phyloP scores from a whole-genome alignment of 1,140 invertebrate genomes.

The Gonioctena quinquepunctata region DNA sequence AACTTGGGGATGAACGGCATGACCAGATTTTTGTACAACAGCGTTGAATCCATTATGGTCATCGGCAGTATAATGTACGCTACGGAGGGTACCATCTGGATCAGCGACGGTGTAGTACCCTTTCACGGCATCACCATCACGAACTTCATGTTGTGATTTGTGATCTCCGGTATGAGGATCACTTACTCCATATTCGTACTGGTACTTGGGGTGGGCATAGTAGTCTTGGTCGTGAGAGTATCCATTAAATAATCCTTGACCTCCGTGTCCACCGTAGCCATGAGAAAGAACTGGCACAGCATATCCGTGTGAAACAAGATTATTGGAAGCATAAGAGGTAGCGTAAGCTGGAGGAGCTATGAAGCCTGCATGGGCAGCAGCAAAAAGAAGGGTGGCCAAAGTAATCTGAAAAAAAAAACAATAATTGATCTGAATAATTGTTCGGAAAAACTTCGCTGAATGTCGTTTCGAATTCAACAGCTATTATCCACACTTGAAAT shows the following conservation, averaged over 20 bases:
- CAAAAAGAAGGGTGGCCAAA: background rate
- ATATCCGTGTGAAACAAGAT: slow-evolving; percentile 23
- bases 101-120: slow-evolving; percentile 67
- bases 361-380: background rate
- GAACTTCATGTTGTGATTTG: slow-evolving; percentile 62
- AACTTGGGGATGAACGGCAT: background rate
- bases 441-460: too few relatives aligned
- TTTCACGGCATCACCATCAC: slow-evolving; percentile 65
- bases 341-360: background rate
- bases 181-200: slow-evolving; percentile 60
- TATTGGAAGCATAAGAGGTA: background rate
- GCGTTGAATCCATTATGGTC: slow-evolving; percentile 36
- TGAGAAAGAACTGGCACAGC: slow-evolving; percentile 24
- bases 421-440: too few relatives aligned
- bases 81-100: slow-evolving; percentile 65
- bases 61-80: slow-evolving; percentile 68
- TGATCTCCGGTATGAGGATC: slow-evolving; percentile 62
- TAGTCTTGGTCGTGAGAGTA: slow-evolving; percentile 15
- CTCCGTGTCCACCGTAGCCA: background rate
- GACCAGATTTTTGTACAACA: slow-evolving; percentile 18
- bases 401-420: background rate
- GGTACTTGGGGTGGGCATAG: slow-evolving; percentile 58
- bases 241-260: background rate
- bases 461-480: too few relatives aligned
- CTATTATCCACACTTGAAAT: too few relatives aligned